These are phyloP conservation scores for Eupeodes corollae DNA, from an alignment of 1,140 invertebrate genomes.

Conservation along the genomic window DNA sequence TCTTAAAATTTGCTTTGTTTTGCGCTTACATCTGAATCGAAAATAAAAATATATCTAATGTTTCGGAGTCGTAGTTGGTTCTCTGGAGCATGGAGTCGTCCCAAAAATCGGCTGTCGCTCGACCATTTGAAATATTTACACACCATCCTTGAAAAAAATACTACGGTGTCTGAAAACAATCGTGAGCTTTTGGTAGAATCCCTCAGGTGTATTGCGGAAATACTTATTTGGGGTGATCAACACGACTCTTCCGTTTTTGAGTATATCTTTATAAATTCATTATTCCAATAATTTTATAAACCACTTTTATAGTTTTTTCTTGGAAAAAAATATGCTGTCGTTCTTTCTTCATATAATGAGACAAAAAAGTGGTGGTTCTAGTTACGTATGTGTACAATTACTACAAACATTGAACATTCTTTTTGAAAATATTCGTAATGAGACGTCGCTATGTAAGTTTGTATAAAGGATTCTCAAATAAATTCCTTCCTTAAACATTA, in stretches of 20 bases:
- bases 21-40: background rate
- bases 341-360: slow-evolving; percentile 96
- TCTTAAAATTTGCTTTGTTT: too few relatives aligned
- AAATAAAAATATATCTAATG: slow-evolving; percentile 41
- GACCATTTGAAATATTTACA: slow-evolving; percentile 96
- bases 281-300: background rate
- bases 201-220: slow-evolving; percentile 92
- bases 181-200: slow-evolving; percentile 92
- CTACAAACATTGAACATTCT: slow-evolving; percentile 97
- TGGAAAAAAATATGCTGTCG: slow-evolving; percentile 98
- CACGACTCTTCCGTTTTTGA: slow-evolving; percentile 99
- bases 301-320: slow-evolving; percentile 75
- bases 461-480: background rate
- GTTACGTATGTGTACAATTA: slow-evolving; percentile 94
- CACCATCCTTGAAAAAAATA: slow-evolving; percentile 91
- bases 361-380: slow-evolving; percentile 84
- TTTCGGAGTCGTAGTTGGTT: slow-evolving; percentile 82
- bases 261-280: slow-evolving; percentile 42
- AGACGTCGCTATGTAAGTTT: slow-evolving; percentile 94
- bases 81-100: slow-evolving; percentile 72
- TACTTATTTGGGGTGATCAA: slow-evolving; percentile 99
- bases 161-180: slow-evolving; percentile 92
- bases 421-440: slow-evolving; percentile 98
- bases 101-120: slow-evolving; percentile 90
- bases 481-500: background rate